Evolutionary conservation across 23 tunicate genomes (phyloP).

Genomic region (Ascidia mentula): DNA sequence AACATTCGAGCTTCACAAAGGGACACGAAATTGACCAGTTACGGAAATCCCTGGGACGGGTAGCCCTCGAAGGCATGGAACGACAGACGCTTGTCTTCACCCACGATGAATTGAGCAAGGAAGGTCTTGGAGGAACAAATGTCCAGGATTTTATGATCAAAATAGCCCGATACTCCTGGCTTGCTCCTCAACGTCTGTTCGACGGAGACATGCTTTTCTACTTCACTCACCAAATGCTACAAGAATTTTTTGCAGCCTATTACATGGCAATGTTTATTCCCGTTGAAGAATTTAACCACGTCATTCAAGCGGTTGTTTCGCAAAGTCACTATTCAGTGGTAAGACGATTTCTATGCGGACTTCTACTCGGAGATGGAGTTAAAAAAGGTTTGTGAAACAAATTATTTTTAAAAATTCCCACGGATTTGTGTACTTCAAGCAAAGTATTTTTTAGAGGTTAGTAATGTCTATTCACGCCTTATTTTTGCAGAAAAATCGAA

Average conservation of each 20-base stretch:
- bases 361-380: too few relatives aligned
- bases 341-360: conserved; percentile 9
- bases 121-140: background rate
- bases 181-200: background rate
- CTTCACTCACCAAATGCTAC: conserved; percentile 20
- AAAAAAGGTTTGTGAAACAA: too few relatives aligned
- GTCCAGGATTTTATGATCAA: conserved; percentile 25
- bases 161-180: background rate
- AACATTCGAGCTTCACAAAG: too few relatives aligned
- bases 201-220: too few relatives aligned
- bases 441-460: too few relatives aligned
- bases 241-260: conserved; percentile 16
- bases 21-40: too few relatives aligned
- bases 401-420: too few relatives aligned
- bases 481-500: too few relatives aligned
- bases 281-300: background rate
- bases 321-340: conserved; percentile 14
- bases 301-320: background rate
- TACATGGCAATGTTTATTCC: conserved; percentile 7
- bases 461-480: too few relatives aligned
- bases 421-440: too few relatives aligned
- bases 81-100: conserved; percentile 7
- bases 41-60: background rate
- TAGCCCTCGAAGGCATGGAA: conserved; percentile 5
- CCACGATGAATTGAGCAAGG: background rate